Conservation (phyloP, 2,797 vertebrate species). For the Microctenopoma lineatum region DNA sequence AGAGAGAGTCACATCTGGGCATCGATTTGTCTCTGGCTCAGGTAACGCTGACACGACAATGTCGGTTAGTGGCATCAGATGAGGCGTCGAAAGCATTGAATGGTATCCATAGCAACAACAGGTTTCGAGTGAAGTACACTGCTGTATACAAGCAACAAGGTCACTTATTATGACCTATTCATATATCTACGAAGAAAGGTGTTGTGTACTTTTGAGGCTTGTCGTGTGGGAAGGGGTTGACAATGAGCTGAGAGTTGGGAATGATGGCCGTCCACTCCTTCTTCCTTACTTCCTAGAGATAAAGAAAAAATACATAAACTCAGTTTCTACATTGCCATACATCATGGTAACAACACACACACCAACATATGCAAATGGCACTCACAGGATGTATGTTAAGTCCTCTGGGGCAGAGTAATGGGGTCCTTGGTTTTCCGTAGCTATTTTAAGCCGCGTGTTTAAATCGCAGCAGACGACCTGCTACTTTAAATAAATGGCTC, state of each 20-base stretch:
- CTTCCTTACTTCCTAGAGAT: conserved; percentile 84
- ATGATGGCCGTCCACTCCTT: conserved; percentile 99
- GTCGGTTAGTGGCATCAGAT: conserved; percentile 22
- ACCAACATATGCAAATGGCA: conserved; percentile 7
- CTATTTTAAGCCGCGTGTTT: conserved; percentile 72
- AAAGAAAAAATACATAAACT: conserved; percentile 19
- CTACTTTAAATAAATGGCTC: conserved; percentile 50
- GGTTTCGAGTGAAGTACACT: conserved; percentile 1
- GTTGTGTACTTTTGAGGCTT: conserved; percentile 89
- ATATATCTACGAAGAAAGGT: not conserved
- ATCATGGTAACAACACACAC: not conserved
- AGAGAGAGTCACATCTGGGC: conserved; percentile 22
- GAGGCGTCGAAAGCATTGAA: conserved; percentile 17
- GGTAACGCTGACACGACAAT: conserved; percentile 24
- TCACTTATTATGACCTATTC: not conserved
- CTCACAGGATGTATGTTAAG: conserved; percentile 49
- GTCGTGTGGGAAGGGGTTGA: conserved; percentile 92
- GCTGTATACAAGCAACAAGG: not conserved
- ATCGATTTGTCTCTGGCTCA: conserved; percentile 17
- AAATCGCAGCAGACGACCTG: conserved; percentile 47
- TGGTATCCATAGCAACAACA: conserved; percentile 35
- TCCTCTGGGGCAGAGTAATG: conserved; percentile 51
- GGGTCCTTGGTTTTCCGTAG: conserved; percentile 23
- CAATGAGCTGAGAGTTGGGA: conserved; percentile 97
- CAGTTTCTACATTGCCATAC: conserved; percentile 7